Evolutionary conservation across 2,113 vertebrate genomes (phyloP), one percentile per base, ranked within the genome.

Genomic region (Coptodon rendalli): DNA sequence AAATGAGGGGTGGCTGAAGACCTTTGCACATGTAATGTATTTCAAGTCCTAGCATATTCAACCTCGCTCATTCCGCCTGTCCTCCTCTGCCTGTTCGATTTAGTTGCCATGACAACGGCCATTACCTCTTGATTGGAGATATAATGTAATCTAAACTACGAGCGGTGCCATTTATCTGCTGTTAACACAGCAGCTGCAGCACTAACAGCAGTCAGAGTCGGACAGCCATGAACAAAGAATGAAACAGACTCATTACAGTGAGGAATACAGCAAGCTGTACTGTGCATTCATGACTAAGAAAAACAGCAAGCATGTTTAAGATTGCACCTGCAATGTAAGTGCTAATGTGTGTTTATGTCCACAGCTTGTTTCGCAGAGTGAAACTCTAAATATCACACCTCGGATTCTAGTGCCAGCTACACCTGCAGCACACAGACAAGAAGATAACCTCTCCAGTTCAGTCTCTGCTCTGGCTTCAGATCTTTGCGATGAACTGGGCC

Each of bases 121-220:
- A 91, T 93, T 92, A 93, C 87, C 80, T 59, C 89, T 92, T 94
- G 92, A 95, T 94, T 93, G 86, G 84, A 89, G 92, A 82, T 92
- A 86, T 92, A 91, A 93, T 88, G 89, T 91, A 90, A 93, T 92
- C 91, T 87, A 16, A 84, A 89, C 79, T 78, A 89, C 17, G 89
- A 90, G 81, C 73, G 10, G 80, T 83, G 82, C 83, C 87, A 86
- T 88, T 92, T 89, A 80, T 92, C 83, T 88, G 89, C 89, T 83
- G 56, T 89, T 88, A 88, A 84, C 82, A 48, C 82, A 90, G 89
- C 86, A 40, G 89, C 27, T 1, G 89, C 63, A 12, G 83, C 82
- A 86, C 82, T 88, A 89, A 82, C 79, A 16, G 68, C 87, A 82
- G 88, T 86, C 80, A 57, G 68, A 89, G 86, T 61, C 3, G 43